Evolutionary conservation across 2,797 vertebrate genomes (phyloP).

Genomic region (Paramormyrops hopkinsi): DNA sequence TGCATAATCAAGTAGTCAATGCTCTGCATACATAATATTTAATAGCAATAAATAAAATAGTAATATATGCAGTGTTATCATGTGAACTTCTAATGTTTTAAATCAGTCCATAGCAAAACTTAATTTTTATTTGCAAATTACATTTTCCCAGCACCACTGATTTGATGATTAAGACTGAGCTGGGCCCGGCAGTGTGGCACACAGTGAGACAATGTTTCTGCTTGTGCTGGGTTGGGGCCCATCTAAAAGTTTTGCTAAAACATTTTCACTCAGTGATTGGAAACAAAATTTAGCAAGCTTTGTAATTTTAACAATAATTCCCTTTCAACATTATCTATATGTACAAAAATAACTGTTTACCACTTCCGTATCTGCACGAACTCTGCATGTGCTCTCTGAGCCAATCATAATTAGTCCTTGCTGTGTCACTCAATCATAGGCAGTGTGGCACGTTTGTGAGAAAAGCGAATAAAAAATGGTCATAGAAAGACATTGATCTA

Average conservation of each 20-base stretch:
- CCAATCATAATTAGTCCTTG: neutral
- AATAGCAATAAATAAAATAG: neutral
- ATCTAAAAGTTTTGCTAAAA: neutral
- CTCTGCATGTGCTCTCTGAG: neutral
- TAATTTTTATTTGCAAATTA: neutral
- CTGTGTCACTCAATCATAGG: neutral
- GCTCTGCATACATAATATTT: neutral
- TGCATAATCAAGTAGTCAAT: neutral
- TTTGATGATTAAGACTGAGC: neutral
- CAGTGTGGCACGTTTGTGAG: neutral
- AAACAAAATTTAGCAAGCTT: neutral
- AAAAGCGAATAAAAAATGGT: neutral
- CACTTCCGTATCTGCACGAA: neutral
- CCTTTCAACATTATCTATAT: neutral
- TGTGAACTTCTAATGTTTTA: neutral
- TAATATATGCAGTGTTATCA: neutral
- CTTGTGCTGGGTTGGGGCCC: neutral
- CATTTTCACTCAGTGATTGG: neutral
- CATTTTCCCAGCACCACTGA: neutral
- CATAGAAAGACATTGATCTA: neutral
- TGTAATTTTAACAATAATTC: neutral
- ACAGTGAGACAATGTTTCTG: neutral
- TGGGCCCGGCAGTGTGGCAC: neutral
- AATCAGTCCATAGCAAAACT: neutral
- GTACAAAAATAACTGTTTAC: neutral